Base-by-base conservation (phyloP, 2,888 invertebrate species). In the Lasioglossum marginatum region DNA sequence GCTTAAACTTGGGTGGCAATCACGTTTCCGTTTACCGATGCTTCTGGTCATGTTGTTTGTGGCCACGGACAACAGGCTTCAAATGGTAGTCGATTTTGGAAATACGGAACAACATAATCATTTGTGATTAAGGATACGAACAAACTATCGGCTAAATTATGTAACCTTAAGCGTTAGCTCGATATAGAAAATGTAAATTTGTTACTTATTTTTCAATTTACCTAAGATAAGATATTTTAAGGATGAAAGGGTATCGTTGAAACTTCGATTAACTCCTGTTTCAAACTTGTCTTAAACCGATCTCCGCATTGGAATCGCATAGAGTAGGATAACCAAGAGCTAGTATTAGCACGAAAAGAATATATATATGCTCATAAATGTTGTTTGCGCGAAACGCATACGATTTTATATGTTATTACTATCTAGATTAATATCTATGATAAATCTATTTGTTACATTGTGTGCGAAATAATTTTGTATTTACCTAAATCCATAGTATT, bases 1-100 rank as follows among this genome's bases (percentile, higher is more conserved):
- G 88, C 96, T 97, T 60, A 96, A 97, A 88, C 95, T 97, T 89
- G 97, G 97, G 3, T 97, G 97, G 97, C 96, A 97, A 87, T 97
- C 97, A 73, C 96, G 97, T 66, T 95, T 97, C 85, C 96, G 97
- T 75, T 95, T 97, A 75, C 97, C 97, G 0, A 95, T 97, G 63
- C 95, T 97, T 19, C 34, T 92, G 16, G 96, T 97, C 73, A 96
- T 97, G 16, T 96, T 97, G 16, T 97, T 97, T 90, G 96, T 97
- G 94, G 96, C 96, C 0, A 96, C 97, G 95, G 97, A 97, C 91
- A 96, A 97, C 52, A 96, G 97, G 77, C 96, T 97, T 95, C 97
- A 97, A 91, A 95, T 97, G 82, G 97, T 97, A 93, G 96, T 97
- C 52, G 90, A 92, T 45, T 88, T 90, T 43, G 89, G 86, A 14